Conservation (phyloP, 2,797 vertebrate species). For the Hyperoplus lanceolatus region DNA sequence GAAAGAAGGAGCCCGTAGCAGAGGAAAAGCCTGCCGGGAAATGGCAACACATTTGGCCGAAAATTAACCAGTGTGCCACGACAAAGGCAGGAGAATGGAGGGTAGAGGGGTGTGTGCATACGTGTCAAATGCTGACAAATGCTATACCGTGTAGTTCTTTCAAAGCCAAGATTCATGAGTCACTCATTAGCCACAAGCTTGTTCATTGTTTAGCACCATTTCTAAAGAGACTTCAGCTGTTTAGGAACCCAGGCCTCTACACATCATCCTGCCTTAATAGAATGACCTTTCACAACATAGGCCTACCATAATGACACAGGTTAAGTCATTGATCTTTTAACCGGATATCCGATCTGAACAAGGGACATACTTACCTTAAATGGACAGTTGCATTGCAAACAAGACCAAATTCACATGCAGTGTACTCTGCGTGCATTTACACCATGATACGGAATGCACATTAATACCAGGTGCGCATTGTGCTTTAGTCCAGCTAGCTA, state of each 20-base stretch:
- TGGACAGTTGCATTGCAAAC: not conserved
- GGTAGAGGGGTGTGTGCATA: not conserved
- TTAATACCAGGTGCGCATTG: not conserved
- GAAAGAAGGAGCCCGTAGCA: slow-evolving; percentile 60
- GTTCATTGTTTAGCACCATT: slow-evolving; percentile 67
- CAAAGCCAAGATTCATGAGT: slow-evolving; percentile 65
- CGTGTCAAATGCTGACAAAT: slow-evolving; percentile 44
- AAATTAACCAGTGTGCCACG: slow-evolving; percentile 53
- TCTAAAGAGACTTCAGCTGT: slow-evolving; percentile 32
- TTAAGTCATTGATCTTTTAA: not conserved
- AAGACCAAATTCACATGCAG: not conserved
- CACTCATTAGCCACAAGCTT: slow-evolving; percentile 64
- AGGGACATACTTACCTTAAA: too few species aligned
- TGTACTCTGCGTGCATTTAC: not conserved
- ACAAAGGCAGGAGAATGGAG: slow-evolving; percentile 51
- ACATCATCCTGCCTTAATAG: not conserved
- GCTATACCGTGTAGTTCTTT: slow-evolving; percentile 24
- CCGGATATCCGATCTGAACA: not conserved
- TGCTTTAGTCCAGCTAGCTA: not conserved
- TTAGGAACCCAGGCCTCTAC: slow-evolving; percentile 22
- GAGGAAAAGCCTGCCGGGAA: slow-evolving; percentile 59
- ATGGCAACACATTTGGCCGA: slow-evolving; percentile 57
- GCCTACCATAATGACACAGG: too few species aligned
- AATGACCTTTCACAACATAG: slow-evolving; percentile 34
- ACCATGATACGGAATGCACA: not conserved